phyloP scores from a whole-genome alignment of 2,113 vertebrate species.

The Dryoscopus gambensis region DNA sequence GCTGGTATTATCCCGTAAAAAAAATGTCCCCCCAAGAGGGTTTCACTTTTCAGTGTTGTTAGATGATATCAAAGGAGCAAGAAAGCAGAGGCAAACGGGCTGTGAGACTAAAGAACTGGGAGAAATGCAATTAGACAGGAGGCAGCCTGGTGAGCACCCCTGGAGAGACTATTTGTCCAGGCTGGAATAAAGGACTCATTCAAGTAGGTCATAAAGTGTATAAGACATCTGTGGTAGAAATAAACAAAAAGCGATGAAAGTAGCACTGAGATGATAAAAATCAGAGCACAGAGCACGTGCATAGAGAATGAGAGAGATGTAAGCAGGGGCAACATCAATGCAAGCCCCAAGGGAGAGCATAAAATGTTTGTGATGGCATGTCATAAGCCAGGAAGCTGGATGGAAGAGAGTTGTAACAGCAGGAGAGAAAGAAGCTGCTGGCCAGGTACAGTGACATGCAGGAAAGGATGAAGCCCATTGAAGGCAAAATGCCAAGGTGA shows the following conservation, averaged over 20 bases:
- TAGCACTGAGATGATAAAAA: neutral
- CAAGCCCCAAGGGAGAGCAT: neutral
- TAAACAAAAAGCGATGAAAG: neutral
- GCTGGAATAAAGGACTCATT: neutral
- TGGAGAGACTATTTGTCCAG: neutral
- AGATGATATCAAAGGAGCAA: neutral
- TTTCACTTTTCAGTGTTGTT: neutral
- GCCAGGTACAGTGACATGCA: neutral
- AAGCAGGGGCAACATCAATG: neutral
- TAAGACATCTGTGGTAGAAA: neutral
- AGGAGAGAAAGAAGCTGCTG: neutral
- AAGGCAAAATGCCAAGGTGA: neutral
- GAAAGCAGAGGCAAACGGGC: neutral
- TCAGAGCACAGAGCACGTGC: neutral
- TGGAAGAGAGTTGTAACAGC: neutral
- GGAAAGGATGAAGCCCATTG: neutral
- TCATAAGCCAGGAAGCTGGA: neutral
- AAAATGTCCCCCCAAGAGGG: neutral
- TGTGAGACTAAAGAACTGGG: rapidly evolving
- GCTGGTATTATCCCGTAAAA: neutral
- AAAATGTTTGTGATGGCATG: neutral
- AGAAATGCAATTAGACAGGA: neutral
- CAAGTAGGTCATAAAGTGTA: neutral
- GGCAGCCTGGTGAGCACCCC: neutral
- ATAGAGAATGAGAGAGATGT: neutral